phyloP scores from a whole-genome alignment of 2,797 vertebrate genomes.

The Typhlichthys eigenmanni region DNA sequence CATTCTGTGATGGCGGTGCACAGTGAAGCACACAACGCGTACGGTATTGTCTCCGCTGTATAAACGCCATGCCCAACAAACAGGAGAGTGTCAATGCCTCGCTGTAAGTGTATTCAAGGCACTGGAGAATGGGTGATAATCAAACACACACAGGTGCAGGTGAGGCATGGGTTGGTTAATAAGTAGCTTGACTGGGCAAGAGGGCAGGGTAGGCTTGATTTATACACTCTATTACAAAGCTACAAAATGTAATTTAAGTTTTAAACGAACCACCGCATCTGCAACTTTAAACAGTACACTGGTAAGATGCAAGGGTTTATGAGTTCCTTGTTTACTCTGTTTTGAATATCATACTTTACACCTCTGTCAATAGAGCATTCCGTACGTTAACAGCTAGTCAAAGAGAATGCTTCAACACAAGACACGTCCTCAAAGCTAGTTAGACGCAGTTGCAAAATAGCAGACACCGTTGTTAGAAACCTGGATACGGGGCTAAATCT shows the following conservation, averaged over 20 bases:
- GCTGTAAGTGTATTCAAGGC: neutral
- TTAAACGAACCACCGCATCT: neutral
- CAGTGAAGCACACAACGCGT: constrained; percentile 1
- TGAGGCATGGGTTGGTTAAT: constrained; percentile 59
- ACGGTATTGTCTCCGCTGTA: neutral
- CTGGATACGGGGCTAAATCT: neutral
- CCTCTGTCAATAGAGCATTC: neutral
- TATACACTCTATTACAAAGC: constrained; percentile 11
- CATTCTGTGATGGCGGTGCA: constrained; percentile 17
- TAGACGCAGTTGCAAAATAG: neutral
- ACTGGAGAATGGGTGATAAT: constrained; percentile 5
- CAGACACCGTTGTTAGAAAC: neutral
- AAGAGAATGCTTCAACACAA: constrained; percentile 6
- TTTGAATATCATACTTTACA: neutral
- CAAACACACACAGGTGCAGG: constrained; percentile 18
- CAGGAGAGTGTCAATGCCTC: constrained; percentile 2
- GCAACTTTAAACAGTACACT: too few relatives aligned
- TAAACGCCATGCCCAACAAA: constrained; percentile 5
- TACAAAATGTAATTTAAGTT: constrained; percentile 2
- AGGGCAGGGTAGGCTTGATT: constrained; percentile 40
- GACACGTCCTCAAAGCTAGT: neutral
- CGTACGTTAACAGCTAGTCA: neutral
- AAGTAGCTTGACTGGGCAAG: constrained; percentile 49
- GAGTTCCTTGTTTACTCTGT: neutral
- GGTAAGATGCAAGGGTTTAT: constrained; percentile 22